A percentile compares a stretch with the other conserved stretches of the same genome.
These are phyloP conservation scores for Coregonus clupeaformis DNA, from an alignment of 2,113 vertebrate genomes.

Conservation along the genomic window DNA sequence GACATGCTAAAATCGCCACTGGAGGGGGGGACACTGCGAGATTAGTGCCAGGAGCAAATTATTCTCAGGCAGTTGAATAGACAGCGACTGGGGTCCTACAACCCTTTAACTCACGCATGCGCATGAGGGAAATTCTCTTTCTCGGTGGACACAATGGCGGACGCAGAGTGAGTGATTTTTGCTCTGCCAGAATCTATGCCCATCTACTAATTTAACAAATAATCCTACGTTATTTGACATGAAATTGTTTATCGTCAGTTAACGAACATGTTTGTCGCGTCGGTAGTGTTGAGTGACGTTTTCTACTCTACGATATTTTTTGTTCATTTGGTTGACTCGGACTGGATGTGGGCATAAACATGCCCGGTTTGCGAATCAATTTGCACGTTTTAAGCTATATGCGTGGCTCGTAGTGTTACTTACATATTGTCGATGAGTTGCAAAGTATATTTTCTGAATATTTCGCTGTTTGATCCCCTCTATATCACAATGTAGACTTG, in stretches of 20 bases:
- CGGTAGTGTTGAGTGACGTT: not conserved
- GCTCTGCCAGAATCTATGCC: conserved; percentile 45
- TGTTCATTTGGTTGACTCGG: not conserved
- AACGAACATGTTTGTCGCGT: not conserved
- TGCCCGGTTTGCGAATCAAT: not conserved
- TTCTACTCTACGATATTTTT: not conserved
- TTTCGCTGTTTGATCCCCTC: not conserved
- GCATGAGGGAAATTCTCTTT: conserved; percentile 67
- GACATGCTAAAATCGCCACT: too few relatives aligned
- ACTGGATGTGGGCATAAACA: not conserved
- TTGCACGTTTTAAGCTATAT: not conserved
- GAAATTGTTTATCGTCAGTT: not conserved
- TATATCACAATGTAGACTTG: not conserved
- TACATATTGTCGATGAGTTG: not conserved
- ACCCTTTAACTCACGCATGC: conserved; percentile 56
- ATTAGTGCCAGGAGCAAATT: not conserved
- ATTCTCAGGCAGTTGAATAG: conserved; percentile 16
- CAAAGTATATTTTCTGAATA: not conserved
- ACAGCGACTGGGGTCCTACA: conserved; percentile 36
- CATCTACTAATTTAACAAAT: conserved; percentile 41
- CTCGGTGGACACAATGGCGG: conserved; percentile 84
- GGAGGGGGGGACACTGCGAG: too few relatives aligned
- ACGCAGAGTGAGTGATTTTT: conserved; percentile 76
- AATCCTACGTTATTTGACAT: not conserved
- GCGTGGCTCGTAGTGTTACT: not conserved